Evolutionary conservation across 2,797 vertebrate genomes (phyloP), one percentile per base, ranked within the genome.

Genomic region (Ctenochaetus hawaiiensis): DNA sequence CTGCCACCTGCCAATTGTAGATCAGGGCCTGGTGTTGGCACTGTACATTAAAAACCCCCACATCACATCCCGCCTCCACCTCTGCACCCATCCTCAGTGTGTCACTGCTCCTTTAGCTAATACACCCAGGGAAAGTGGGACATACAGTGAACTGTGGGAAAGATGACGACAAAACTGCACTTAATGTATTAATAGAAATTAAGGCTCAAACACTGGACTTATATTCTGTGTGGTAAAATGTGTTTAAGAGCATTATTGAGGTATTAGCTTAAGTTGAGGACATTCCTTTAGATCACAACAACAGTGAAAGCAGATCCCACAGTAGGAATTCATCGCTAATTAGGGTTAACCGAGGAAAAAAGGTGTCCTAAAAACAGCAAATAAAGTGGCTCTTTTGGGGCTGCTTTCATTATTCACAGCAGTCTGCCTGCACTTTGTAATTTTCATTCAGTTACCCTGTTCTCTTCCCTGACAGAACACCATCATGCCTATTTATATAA

Each of bases 1-100:
- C 83, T 85, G 81, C 91, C 92, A 93, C 91, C 90, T 94, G 93
- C 88, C 83, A 90, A 79, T 87, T 89, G 89, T 86, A 85, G 80
- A 66, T 78, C 77, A 34, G 47, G 70, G 54, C 67, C 54, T 60
- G 57, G 68, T 75, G 82, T 60, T 66, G 83, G 67, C 70, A 26
- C 22, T 63, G 70, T 72, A 76, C 77, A 75, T 77, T 72, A 81
- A 87, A 30, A 30, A 30, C 26, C 26, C 26, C 26, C 26, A 30
- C 26, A 30, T 30, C 26, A 30, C 26, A 30, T 30, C 26, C n/a
- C n/a, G n/a, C 37, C 37, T 37, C 69, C 72, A 45, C 54, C 45
- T 63, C 65, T 44, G 44, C 23, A 22, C 45, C n/a, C 41, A 10
- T 54, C 74, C 47, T 60, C 72, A 34, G 65, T 17, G 34, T 79